phyloP scores from a whole-genome alignment of 2,888 invertebrate species.

The Cataglyphis altisquamis region DNA sequence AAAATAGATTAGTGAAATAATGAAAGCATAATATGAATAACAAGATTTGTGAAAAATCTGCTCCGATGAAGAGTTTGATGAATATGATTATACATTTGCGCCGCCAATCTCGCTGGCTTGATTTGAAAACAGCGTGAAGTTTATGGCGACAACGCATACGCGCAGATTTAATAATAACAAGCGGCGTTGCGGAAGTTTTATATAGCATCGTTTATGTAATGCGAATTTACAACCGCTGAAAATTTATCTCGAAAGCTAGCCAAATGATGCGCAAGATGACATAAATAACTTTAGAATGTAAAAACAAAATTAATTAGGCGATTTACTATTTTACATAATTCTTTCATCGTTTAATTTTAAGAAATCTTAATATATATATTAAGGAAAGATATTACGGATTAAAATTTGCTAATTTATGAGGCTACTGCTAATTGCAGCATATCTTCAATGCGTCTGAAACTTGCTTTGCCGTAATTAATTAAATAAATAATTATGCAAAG shows the following conservation, averaged over 20 bases:
- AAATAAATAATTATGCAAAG: constrained; percentile 27
- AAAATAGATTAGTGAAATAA: constrained; percentile 10
- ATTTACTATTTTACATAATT: not conserved
- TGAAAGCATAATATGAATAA: not conserved
- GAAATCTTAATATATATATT: not conserved
- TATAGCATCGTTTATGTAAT: constrained; percentile 5
- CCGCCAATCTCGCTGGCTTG: constrained; percentile 11
- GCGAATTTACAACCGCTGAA: constrained; percentile 11
- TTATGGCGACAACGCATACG: not conserved
- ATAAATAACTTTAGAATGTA: constrained; percentile 1
- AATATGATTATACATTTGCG: constrained; percentile 34
- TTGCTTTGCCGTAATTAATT: not conserved
- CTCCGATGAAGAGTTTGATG: constrained; percentile 21
- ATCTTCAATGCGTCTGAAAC: not conserved
- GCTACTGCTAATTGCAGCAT: not conserved
- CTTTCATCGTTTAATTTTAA: not conserved
- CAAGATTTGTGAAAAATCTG: constrained; percentile 11
- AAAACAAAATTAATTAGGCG: not conserved
- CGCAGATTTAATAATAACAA: constrained; percentile 22
- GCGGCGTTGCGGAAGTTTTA: constrained; percentile 9
- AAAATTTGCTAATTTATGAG: not conserved
- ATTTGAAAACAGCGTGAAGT: constrained; percentile 13
- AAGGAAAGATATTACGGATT: not conserved
- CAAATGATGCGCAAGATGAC: not conserved
- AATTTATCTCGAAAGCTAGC: constrained; percentile 12